Evolutionary conservation across 2,888 invertebrate genomes (phyloP).

Genomic region (Caenorhabditis wallacei): DNA sequence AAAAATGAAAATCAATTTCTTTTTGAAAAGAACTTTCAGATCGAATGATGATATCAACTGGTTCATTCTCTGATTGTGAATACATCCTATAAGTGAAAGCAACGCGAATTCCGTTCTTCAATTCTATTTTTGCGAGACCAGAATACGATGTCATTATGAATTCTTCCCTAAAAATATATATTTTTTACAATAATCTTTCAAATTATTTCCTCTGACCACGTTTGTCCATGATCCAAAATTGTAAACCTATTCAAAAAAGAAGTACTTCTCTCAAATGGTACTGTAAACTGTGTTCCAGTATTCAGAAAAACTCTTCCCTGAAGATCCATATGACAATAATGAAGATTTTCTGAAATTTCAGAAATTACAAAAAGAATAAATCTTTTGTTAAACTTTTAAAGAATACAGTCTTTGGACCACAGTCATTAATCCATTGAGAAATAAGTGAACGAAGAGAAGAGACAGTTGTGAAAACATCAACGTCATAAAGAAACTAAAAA

Average conservation of each 20-base stretch:
- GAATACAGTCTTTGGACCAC: constrained; percentile 26
- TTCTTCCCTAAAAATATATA: constrained; percentile 18
- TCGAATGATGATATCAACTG: constrained; percentile 28
- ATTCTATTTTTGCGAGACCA: constrained; percentile 37
- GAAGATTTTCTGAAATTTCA: constrained; percentile 19
- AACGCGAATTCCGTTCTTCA: constrained; percentile 37
- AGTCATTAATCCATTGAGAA: constrained; percentile 37
- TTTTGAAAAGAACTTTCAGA: background rate
- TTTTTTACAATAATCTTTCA: background rate
- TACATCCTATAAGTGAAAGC: constrained; percentile 48
- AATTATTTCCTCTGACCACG: constrained; percentile 18
- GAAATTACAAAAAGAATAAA: background rate
- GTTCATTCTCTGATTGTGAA: constrained; percentile 11
- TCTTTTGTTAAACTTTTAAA: constrained; percentile 9
- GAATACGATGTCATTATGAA: constrained; percentile 36
- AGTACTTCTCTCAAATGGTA: constrained; percentile 39
- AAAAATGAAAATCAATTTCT: constrained; percentile 46
- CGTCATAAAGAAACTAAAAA: constrained; percentile 47
- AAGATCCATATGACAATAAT: constrained; percentile 33
- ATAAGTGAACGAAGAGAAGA: constrained; percentile 44
- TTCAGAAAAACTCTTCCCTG: constrained; percentile 34
- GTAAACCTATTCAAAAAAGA: constrained; percentile 30
- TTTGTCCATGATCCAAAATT: constrained; percentile 34
- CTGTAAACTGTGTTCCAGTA: constrained; percentile 42
- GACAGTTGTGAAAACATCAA: constrained; percentile 48